phyloP scores from a whole-genome alignment of 2,113 vertebrate genomes.

The Phalacrocorax pelagicus region DNA sequence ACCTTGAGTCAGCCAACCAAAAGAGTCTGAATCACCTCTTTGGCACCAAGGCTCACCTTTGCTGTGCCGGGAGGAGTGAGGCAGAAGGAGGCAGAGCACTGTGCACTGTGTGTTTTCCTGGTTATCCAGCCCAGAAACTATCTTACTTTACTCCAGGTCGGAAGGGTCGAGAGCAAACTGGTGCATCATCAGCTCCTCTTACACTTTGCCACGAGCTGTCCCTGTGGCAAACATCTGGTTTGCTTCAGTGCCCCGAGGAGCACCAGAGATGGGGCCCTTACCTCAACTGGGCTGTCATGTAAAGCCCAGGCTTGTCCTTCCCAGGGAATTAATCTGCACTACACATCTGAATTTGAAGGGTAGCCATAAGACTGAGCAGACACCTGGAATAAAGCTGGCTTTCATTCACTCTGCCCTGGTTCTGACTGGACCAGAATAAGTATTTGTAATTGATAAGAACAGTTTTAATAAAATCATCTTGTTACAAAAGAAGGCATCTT shows the following conservation, averaged over 20 bases:
- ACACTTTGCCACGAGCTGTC: background rate
- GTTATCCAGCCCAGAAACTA: background rate
- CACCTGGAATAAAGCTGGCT: background rate
- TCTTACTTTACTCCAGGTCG: background rate
- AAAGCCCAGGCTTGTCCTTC: background rate
- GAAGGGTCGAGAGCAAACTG: background rate
- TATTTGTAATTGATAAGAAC: background rate
- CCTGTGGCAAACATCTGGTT: background rate
- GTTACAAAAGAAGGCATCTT: background rate
- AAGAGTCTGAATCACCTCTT: background rate
- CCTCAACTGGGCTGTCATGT: background rate
- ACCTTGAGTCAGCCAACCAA: background rate
- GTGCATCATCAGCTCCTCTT: background rate
- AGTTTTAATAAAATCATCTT: background rate
- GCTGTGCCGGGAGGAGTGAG: background rate
- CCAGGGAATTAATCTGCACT: background rate
- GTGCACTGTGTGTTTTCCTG: background rate
- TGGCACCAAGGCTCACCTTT: background rate
- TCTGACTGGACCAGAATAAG: background rate
- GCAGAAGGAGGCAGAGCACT: background rate
- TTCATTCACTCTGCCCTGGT: background rate
- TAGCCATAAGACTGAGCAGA: background rate
- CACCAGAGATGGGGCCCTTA: background rate
- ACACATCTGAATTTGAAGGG: accelerated
- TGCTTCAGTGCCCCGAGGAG: background rate